Evolutionary conservation across 2,888 invertebrate species (phyloP).

Genomic region (Oxytorus armatus): DNA sequence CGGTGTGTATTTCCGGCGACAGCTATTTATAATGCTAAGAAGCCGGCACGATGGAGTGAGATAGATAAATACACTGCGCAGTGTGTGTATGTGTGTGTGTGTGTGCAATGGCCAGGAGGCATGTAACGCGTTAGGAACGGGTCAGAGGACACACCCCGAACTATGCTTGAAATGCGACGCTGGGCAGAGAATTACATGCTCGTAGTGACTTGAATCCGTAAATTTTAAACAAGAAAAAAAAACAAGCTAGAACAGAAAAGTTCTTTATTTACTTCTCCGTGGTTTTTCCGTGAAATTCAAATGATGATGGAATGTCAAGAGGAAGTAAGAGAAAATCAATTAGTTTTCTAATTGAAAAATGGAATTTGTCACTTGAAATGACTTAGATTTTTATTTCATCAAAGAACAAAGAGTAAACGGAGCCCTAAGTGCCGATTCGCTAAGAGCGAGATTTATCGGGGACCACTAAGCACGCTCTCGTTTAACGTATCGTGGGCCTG

Average conservation of each 20-base stretch:
- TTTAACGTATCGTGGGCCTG: neutral
- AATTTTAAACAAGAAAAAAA: neutral
- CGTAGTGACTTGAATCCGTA: conserved; percentile 23
- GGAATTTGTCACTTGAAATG: no score
- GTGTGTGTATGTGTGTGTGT: conserved; percentile 47
- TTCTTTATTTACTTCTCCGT: no score
- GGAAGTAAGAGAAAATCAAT: no score
- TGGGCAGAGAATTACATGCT: conserved; percentile 44
- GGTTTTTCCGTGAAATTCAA: no score
- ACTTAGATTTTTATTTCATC: no score
- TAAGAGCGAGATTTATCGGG: conserved; percentile 34
- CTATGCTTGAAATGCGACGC: conserved; percentile 64
- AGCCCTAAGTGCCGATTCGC: neutral
- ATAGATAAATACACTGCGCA: conserved; percentile 52
- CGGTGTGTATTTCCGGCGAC: conserved; percentile 77
- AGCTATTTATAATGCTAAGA: conserved; percentile 76
- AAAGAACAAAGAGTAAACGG: neutral
- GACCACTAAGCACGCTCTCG: conserved; percentile 20
- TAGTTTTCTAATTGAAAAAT: no score
- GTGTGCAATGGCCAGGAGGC: conserved; percentile 64
- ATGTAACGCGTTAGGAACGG: conserved; percentile 73
- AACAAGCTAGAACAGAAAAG: neutral
- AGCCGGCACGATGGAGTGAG: conserved; percentile 44
- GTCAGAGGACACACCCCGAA: conserved; percentile 77
- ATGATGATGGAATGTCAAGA: no score